Conservation (phyloP, 2,113 vertebrate species). For the Thermophis baileyi region DNA sequence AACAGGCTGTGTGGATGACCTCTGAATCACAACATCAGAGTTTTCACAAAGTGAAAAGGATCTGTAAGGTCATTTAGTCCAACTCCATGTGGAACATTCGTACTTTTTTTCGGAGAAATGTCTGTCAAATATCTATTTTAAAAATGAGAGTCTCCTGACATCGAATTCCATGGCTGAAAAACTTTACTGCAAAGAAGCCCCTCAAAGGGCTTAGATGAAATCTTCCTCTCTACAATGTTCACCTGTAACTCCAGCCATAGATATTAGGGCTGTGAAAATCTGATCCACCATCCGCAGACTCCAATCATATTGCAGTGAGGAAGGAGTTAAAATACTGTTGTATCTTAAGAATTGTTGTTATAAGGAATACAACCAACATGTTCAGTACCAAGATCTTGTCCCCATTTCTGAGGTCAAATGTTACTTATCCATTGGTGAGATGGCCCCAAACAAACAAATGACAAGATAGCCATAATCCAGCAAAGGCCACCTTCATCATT, state of each 20-base stretch:
- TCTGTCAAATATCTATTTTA: neutral
- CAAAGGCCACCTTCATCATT: neutral
- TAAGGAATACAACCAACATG: neutral
- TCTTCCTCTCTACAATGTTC: neutral
- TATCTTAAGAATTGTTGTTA: neutral
- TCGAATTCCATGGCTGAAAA: neutral
- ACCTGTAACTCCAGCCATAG: neutral
- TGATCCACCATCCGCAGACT: neutral
- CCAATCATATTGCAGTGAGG: neutral
- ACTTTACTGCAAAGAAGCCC: neutral
- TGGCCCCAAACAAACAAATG: neutral
- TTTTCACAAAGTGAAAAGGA: neutral
- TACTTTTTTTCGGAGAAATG: neutral
- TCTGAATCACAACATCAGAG: neutral
- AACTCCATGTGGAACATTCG: neutral
- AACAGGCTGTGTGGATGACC: neutral
- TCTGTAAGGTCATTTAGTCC: neutral
- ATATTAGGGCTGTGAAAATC: neutral
- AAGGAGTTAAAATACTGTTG: neutral
- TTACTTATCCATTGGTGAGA: neutral
- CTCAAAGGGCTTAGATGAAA: neutral
- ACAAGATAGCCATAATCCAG: neutral
- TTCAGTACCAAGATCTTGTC: neutral
- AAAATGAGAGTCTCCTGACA: neutral
- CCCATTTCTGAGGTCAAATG: neutral